Evolutionary conservation across 2,888 invertebrate genomes (phyloP).

Genomic region (Temnothorax unifasciatus): DNA sequence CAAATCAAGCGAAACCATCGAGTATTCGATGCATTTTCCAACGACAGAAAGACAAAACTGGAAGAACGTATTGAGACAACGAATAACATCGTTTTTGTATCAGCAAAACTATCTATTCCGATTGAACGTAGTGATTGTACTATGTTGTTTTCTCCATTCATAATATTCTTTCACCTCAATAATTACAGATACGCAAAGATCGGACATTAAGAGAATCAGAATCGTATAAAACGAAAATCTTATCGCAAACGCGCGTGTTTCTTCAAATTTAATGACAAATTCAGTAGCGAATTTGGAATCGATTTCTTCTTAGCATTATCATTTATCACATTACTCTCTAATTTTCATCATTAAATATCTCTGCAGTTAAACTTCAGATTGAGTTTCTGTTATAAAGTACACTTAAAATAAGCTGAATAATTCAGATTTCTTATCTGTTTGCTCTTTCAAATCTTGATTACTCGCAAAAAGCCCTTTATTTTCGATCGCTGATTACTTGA

Average conservation of each 20-base stretch:
- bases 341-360: slow-evolving; percentile 22
- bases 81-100: background rate
- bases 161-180: background rate
- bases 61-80: background rate
- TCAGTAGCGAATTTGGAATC: background rate
- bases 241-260: background rate
- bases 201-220: background rate
- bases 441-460: background rate
- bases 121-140: background rate
- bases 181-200: background rate
- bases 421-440: slow-evolving; percentile 15
- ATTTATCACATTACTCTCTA: background rate
- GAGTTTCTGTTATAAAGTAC: slow-evolving; percentile 12
- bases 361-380: background rate
- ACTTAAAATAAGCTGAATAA: slow-evolving; percentile 14
- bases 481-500: background rate
- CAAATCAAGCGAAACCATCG: slow-evolving; percentile 30
- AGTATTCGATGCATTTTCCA: slow-evolving; percentile 21
- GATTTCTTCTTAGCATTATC: background rate
- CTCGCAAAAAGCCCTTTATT: background rate
- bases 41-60: background rate
- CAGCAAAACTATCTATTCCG: slow-evolving; percentile 13
- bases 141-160: background rate
- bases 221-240: background rate
- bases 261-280: background rate